These are phyloP conservation scores for Piscicola geometra DNA, from an alignment of 2,888 invertebrate species.

Conservation along the genomic window DNA sequence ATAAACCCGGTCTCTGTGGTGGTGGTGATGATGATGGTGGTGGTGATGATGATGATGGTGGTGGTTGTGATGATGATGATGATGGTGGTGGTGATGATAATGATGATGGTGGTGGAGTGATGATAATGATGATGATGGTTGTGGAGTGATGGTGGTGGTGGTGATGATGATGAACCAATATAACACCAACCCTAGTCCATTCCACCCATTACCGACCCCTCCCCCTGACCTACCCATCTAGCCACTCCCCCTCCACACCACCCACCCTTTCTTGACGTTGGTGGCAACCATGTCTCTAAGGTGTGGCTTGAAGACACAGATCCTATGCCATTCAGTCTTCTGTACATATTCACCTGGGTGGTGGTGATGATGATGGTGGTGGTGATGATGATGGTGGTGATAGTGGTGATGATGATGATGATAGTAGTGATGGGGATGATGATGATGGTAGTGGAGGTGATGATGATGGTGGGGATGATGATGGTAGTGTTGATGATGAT, in stretches of 20 bases:
- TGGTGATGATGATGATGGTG: neutral
- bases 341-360: slow-evolving; percentile 57
- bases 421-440: neutral
- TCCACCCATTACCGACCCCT: no score
- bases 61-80: neutral
- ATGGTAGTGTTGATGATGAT: neutral
- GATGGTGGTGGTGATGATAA: neutral
- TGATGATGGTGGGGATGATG: neutral
- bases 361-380: neutral
- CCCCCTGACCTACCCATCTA: no score
- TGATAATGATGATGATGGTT: neutral
- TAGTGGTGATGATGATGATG: neutral
- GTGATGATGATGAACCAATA: neutral
- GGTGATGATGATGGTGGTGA: no score
- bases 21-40: neutral
- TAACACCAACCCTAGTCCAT: no score
- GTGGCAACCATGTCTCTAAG: slow-evolving; percentile 74
- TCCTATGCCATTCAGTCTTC: slow-evolving; percentile 84
- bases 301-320: slow-evolving; percentile 78
- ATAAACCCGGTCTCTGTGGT: slow-evolving; percentile 46
- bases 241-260: no score
- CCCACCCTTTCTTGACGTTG: slow-evolving; percentile 72
- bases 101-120: neutral
- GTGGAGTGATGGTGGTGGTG: neutral
- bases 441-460: no score